phyloP scores from a whole-genome alignment of 2,113 vertebrate species.

The Phrynosoma platyrhinos region DNA sequence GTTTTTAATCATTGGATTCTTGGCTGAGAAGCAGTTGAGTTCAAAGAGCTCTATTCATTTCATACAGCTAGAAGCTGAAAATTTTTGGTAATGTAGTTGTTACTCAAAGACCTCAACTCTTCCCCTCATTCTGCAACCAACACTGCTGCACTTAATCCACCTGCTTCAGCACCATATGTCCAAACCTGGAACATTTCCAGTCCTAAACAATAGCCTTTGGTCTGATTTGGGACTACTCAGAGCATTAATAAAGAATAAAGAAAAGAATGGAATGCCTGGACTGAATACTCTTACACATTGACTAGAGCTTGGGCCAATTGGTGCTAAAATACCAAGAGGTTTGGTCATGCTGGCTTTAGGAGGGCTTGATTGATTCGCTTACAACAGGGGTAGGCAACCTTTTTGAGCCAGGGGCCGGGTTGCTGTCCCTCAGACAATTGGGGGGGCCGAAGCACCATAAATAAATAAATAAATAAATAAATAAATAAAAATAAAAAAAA shows the following conservation, averaged over 20 bases:
- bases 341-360: neutral
- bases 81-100: constrained; percentile 29
- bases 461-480: too few species aligned
- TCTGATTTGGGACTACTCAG: constrained; percentile 29
- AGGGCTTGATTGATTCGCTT: neutral
- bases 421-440: too few species aligned
- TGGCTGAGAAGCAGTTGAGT: constrained; percentile 41
- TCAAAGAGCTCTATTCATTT: constrained; percentile 26
- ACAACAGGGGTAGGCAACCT: too few species aligned
- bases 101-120: constrained; percentile 12
- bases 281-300: neutral
- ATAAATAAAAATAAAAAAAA: too few species aligned
- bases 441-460: too few species aligned
- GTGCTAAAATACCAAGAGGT: neutral
- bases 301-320: neutral
- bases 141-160: constrained; percentile 36
- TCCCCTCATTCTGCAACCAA: neutral
- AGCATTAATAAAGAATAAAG: neutral
- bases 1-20: constrained; percentile 16
- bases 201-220: constrained; percentile 51
- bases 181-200: constrained; percentile 49
- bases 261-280: constrained; percentile 4
- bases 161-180: constrained; percentile 61
- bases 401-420: too few species aligned
- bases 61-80: constrained; percentile 1